Percentiles rank a stretch among this genome's conserved stretches.
These are phyloP conservation scores for Dasypus novemcinctus DNA, from an alignment of 2,113 vertebrate species.

Conservation along the genomic window DNA sequence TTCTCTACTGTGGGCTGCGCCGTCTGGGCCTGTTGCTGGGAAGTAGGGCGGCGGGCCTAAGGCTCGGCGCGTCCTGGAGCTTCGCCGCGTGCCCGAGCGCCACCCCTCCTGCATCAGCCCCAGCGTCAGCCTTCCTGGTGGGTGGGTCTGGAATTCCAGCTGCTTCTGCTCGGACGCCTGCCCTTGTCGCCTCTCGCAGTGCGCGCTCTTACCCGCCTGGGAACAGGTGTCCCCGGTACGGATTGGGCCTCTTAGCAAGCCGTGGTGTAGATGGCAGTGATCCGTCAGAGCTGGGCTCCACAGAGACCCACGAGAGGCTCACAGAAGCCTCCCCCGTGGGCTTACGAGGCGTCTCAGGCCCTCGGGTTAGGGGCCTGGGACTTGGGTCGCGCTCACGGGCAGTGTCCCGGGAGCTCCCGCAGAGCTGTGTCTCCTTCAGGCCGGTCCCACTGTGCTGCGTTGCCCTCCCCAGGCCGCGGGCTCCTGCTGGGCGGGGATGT, in stretches of 20 bases:
- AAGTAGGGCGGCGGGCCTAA: not conserved
- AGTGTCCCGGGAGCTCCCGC: too few species aligned
- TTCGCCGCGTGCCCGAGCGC: too few species aligned
- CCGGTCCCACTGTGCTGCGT: not conserved
- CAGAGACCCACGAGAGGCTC: too few species aligned
- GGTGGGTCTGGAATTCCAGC: not conserved
- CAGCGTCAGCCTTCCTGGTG: not conserved
- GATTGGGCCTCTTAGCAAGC: not conserved
- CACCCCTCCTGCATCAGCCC: not conserved
- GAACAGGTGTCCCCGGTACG: not conserved
- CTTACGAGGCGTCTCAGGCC: not conserved
- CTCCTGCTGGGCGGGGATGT: too few species aligned
- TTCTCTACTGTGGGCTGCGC: not conserved
- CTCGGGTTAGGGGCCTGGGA: not conserved
- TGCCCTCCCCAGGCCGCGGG: not conserved
- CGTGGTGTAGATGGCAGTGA: not conserved
- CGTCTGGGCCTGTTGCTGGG: not conserved
- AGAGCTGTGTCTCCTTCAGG: not conserved
- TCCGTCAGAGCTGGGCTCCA: not conserved
- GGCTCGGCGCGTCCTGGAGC: too few species aligned
- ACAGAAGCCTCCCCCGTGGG: not conserved
- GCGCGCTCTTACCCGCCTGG: not conserved
- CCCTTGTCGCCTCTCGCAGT: not conserved
- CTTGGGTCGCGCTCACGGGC: rapidly evolving
- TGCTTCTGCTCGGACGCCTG: not conserved